Conservation (phyloP, 2,797 vertebrate species). For the Chromobotia macracanthus region DNA sequence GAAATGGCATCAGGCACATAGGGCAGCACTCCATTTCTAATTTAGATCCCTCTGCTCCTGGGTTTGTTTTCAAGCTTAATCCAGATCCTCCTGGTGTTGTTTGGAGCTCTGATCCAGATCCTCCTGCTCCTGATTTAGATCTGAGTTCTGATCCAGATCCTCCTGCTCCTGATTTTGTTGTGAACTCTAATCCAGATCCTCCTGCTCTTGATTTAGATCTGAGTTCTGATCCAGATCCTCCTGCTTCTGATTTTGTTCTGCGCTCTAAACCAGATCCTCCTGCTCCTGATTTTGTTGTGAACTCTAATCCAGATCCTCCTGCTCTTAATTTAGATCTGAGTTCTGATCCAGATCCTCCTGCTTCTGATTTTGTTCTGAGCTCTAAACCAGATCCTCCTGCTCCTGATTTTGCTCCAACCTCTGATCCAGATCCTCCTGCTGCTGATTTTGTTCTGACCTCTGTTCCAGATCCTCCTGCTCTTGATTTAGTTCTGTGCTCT, state of each 20-base stretch:
- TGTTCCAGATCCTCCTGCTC: background rate
- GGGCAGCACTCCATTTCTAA: constrained; percentile 80
- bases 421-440: background rate
- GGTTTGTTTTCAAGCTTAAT: constrained; percentile 10
- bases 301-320: background rate
- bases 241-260: background rate
- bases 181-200: background rate
- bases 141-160: background rate
- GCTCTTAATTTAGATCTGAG: constrained; percentile 3
- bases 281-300: background rate
- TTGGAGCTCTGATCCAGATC: background rate
- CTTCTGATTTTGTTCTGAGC: constrained; percentile 10
- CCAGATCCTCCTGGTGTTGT: constrained; percentile 21
- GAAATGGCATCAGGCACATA: constrained; percentile 83
- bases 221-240: background rate
- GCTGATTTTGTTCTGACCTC: background rate
- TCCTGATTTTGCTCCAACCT: background rate
- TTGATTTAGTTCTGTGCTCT: constrained; percentile 2
- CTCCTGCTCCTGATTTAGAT: background rate
- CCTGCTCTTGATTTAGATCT: background rate
- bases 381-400: background rate
- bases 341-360: background rate
- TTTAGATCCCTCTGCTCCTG: constrained; percentile 9
- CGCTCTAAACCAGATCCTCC: background rate
- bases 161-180: background rate